Conservation (phyloP, 1,140 invertebrate species). For the Aphelenchoides fujianensis region DNA sequence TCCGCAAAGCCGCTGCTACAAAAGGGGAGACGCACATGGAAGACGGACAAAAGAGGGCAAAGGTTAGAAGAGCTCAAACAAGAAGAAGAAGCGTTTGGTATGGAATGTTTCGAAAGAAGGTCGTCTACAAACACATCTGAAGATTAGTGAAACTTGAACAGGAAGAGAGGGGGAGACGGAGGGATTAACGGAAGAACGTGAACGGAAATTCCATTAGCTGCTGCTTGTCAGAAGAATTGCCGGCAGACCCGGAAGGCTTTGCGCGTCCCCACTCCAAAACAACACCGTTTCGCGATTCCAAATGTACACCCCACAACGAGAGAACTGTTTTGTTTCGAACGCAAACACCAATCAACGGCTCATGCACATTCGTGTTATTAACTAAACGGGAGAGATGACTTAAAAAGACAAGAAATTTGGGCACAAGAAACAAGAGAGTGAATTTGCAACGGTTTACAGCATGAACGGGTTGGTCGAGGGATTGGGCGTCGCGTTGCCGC, state of each 20-base stretch:
- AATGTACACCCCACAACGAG: no score
- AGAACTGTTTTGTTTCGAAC: background rate
- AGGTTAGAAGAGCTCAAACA: background rate
- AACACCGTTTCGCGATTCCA: no score
- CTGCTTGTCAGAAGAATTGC: no score
- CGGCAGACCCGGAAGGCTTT: no score
- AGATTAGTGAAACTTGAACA: background rate
- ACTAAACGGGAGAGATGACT: background rate
- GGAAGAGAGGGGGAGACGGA: background rate
- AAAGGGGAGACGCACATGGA: no score
- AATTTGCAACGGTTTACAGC: conserved; percentile 17
- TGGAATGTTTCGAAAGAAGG: background rate
- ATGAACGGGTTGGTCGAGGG: conserved; percentile 23
- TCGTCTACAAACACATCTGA: background rate
- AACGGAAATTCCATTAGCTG: no score
- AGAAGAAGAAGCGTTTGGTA: background rate
- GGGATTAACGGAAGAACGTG: no score
- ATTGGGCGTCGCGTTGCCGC: conserved; percentile 9
- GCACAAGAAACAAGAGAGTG: background rate
- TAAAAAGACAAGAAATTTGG: background rate
- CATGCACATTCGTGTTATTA: no score
- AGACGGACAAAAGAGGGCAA: background rate
- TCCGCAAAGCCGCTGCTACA: no score
- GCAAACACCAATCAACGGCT: background rate
- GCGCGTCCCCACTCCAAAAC: no score